Conservation (phyloP, 2,888 invertebrate species). For the Mycalesis mineus region DNA sequence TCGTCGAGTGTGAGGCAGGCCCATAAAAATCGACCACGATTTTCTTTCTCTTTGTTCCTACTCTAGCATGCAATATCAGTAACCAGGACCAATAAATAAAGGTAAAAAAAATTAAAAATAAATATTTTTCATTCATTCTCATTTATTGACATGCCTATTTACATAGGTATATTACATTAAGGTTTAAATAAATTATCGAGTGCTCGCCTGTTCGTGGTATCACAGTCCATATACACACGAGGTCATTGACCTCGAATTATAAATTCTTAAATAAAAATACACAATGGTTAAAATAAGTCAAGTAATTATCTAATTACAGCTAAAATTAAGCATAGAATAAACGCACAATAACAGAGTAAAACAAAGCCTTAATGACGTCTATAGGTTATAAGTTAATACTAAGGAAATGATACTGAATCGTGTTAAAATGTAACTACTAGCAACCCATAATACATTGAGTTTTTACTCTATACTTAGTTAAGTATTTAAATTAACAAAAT, state of each 20-base stretch:
- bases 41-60: too few relatives aligned
- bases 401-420: constrained; percentile 24
- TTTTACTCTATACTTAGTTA: neutral
- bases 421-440: neutral
- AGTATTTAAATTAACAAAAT: too few relatives aligned
- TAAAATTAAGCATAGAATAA: constrained; percentile 18
- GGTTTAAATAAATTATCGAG: constrained; percentile 52
- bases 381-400: constrained; percentile 12
- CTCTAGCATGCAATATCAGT: too few relatives aligned
- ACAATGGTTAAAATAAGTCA: constrained; percentile 14
- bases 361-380: constrained; percentile 17
- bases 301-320: constrained; percentile 21
- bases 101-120: too few relatives aligned
- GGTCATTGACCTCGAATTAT: constrained; percentile 16
- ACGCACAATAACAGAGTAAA: constrained; percentile 20
- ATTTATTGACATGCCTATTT: constrained; percentile 58
- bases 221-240: constrained; percentile 51
- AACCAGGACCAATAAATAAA: too few relatives aligned
- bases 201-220: constrained; percentile 61
- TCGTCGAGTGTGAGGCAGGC: too few relatives aligned
- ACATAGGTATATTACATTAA: constrained; percentile 50
- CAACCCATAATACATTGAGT: neutral
- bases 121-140: constrained; percentile 35
- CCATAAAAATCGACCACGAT: too few relatives aligned
- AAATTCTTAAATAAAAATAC: constrained; percentile 17